Evolutionary conservation across 2,888 invertebrate genomes (phyloP), one percentile per base, ranked within the genome.

Genomic region (Cyrtodaria siliqua): DNA sequence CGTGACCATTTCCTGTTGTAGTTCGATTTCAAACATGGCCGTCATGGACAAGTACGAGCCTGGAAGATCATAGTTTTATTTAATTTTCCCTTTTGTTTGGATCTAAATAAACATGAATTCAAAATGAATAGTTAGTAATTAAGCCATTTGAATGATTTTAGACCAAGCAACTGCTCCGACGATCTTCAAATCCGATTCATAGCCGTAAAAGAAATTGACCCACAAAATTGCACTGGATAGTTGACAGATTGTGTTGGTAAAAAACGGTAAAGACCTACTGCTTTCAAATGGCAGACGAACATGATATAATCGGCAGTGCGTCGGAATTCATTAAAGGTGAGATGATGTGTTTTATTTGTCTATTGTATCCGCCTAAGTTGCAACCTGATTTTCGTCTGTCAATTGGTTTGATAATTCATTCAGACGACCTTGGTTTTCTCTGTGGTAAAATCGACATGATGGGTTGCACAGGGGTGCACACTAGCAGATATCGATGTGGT

Each of bases 301-400:
- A 91, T 85, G 92, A 92, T 75, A 89, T 93, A 29, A 92, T 92
- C 73, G 92, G 92, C 47, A 92, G 92, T 86, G 92, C 92, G 61
- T 92, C 92, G 26, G 93, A 93, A 80, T 92, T 91, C 72, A 92
- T 93, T 23, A 92, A 90, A 91, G 92, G 92, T 92, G 73, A 84
- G 87, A 49, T 44, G 4, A 9, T 44, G 33, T 8, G 4, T 33
- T 4, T 33, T n/a, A n/a, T n/a, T n/a, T n/a, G n/a, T n/a, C n/a
- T n/a, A n/a, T n/a, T n/a, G n/a, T 38, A 38, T 12, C 40, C 40
- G 16, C 40, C 16, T 38, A 8, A 16, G 16, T 38, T 12, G 40
- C 40, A 38, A 38, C 40, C 8, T 38, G 8, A 33, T 8, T 33
- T 8, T 33, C 33, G 4, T 4, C 33, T 33, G 33, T 33, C 33